Base-by-base conservation (phyloP, 2,888 invertebrate genomes). In the Tachystola acroxantha region DNA sequence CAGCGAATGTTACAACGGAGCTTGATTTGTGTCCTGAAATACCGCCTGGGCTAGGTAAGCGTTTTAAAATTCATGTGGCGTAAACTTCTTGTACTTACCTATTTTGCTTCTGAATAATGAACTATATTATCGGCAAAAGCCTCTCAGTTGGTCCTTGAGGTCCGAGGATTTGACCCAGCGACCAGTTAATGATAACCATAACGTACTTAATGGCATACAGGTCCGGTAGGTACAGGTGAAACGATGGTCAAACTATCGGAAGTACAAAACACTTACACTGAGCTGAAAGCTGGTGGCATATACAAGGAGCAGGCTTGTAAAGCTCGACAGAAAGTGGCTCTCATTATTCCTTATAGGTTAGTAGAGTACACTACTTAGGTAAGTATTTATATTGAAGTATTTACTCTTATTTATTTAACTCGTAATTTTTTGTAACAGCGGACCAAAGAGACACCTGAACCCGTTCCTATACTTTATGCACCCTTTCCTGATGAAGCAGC, bases 381-480 rank as follows among this genome's bases (percentile, higher is more conserved):
- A 4, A 20, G 7, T 20, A 20, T 6, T 4, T 4, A 20, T 20
- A 20, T 7, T 6, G 20, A 6, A 6, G 4, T 20, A 20, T 6
- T 20, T 20, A 6, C 20, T 7, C 7, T 6, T 20, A 4, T 6
- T 20, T 7, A 6, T 20, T 6, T 6, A 20, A 7, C 4, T 7
- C 20, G 20, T 20, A 7, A 20, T 20, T 20, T 20, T 20, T 20
- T 20, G n/a, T n/a, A n/a, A 5, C 56, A 89, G 94, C 32, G 91
- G 91, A 57, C 82, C 93, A 32, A 91, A 91, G 37, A 90, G 90
- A 45, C 93, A 94, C 67, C 88, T 98, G 22, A 88, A 91, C 42
- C 88, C 92, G 36, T 93, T 96, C 61, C 87, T 98, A 29, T 92
- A 93, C 63, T 94, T 96, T 72, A 89, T 98, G 58, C 97, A 97